Evolutionary conservation across 2,888 invertebrate genomes (phyloP).

Genomic region (Mechanitis messenoides): DNA sequence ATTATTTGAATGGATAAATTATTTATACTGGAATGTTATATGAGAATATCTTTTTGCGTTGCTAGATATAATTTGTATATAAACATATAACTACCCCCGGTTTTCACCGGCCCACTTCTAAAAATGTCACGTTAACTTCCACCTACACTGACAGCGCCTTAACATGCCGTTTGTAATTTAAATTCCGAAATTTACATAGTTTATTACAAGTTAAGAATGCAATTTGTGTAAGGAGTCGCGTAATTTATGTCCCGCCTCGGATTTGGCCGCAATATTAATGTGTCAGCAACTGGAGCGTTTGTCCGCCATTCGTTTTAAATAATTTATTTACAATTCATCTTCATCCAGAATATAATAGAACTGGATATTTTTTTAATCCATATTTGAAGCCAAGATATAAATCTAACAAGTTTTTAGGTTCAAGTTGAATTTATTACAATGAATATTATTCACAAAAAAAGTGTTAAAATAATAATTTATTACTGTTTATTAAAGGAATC

Average conservation of each 20-base stretch:
- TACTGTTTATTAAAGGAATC: no score
- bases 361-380: constrained; percentile 12
- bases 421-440: background rate
- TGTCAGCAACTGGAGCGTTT: constrained; percentile 27
- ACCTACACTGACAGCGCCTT: constrained; percentile 34
- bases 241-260: constrained; percentile 45
- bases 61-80: no score
- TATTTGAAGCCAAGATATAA: constrained; percentile 8
- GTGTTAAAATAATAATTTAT: no score
- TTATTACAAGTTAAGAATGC: constrained; percentile 64
- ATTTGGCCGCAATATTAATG: constrained; percentile 37
- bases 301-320: constrained; percentile 26
- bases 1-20: no score
- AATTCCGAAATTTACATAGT: constrained; percentile 65
- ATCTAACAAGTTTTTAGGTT: background rate
- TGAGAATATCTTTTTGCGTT: no score
- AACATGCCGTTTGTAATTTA: constrained; percentile 54
- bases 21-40: no score
- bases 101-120: constrained; percentile 23
- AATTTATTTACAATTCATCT: constrained; percentile 22
- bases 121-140: constrained; percentile 52
- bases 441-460: background rate
- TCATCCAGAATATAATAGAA: constrained; percentile 1
- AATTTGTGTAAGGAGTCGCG: constrained; percentile 52
- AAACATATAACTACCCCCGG: no score